Evolutionary conservation across 2,113 vertebrate species (phyloP), one percentile per base, ranked within the genome.

Genomic region (Marmota flaviventris): DNA sequence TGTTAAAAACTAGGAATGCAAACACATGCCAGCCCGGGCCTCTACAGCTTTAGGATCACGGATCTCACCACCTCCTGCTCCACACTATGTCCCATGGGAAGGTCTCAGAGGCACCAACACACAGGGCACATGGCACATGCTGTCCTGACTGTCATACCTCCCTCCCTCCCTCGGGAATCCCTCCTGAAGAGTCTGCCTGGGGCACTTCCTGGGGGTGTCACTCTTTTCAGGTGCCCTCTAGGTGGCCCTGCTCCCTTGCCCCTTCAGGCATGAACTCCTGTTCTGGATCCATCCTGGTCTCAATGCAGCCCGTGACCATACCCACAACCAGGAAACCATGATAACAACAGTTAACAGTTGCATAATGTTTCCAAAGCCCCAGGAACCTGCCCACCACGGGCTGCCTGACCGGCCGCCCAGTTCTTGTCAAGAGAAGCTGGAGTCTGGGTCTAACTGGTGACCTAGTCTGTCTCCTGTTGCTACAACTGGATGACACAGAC

Each of bases 321-420:
- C 13, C 32, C 34, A 27, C 7, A 22, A 11, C 5, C 20, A 75
- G 32, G 29, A n/a, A 37, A 27, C 34, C 67, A 16, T n/a, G 2
- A 51, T 10, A 48, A 3, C 14, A 22, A 53, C 0, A 34, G 3
- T 10, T 27, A 25, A 39, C 8, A 8, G 25, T 39, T 27, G 0
- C 4, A 53, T 27, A 29, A 87, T 8, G 42, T 9, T 84, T 65
- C 65, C 83, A 20, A 17, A 3, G 6, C 48, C 24, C 17, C 48
- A 32, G 72, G 72, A 25, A 45, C 20, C n/a, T 5, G 14, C 45
- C 51, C 24, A 1, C 32, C 4, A 4, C 0, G 4, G 39, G 32
- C 8, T 14, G 5, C 51, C 63, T 34, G 4, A 32, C 11, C 2
- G 25, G 67, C 42, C 37, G 1, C 56, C 45, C 3, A 2, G 0